Percentiles rank a stretch among this genome's conserved stretches.
These are phyloP conservation scores for Agrilus biguttatus DNA, from an alignment of 2,888 invertebrate species.

Conservation along the genomic window DNA sequence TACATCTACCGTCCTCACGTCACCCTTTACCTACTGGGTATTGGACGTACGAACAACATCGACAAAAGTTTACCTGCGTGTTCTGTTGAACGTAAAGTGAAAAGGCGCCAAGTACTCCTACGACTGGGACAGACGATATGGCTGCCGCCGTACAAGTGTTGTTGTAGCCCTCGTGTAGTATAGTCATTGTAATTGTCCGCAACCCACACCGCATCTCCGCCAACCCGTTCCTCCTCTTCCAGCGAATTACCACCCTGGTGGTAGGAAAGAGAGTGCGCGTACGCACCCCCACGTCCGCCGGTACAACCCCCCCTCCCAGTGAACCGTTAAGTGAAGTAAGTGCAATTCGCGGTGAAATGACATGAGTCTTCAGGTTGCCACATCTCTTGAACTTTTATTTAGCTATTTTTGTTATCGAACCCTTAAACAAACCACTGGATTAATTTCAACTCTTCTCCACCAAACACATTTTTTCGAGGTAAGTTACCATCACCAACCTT, in stretches of 20 bases:
- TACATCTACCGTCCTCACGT: not conserved
- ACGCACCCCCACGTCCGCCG: constrained; percentile 7
- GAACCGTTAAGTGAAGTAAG: not conserved
- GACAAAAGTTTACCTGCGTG: too few relatives aligned
- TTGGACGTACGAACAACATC: too few relatives aligned
- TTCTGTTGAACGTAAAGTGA: not conserved
- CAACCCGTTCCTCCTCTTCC: constrained; percentile 5
- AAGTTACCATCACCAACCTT: too few relatives aligned
- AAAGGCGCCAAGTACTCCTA: constrained; percentile 8
- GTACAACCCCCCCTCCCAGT: constrained; percentile 5
- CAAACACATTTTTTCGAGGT: too few relatives aligned
- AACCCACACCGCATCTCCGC: constrained; percentile 9
- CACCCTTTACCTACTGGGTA: too few relatives aligned
- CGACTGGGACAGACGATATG: constrained; percentile 10
- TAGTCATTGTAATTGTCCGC: constrained; percentile 3
- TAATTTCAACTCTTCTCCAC: too few relatives aligned
- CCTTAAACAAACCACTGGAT: too few relatives aligned
- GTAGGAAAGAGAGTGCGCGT: constrained; percentile 7
- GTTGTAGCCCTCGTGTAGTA: constrained; percentile 8
- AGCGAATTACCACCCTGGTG: constrained; percentile 7
- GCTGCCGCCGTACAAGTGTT: constrained; percentile 12
- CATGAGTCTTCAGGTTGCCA: too few relatives aligned
- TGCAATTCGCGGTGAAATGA: too few relatives aligned
- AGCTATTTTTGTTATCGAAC: too few relatives aligned
- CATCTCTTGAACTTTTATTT: too few relatives aligned